Base-by-base conservation (phyloP, 2,113 vertebrate species). In the Cervus canadensis region DNA sequence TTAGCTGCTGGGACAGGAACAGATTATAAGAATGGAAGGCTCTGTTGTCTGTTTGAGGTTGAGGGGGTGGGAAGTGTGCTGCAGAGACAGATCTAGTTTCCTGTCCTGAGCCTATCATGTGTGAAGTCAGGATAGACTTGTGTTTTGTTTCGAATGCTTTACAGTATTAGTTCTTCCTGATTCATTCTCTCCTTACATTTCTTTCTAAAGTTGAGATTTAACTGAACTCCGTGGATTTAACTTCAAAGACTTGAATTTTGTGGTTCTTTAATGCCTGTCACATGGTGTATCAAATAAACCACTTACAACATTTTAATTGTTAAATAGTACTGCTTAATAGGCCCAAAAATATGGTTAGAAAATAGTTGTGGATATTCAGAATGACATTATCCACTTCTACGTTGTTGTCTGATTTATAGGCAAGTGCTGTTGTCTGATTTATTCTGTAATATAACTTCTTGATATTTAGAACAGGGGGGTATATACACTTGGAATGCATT, bases 221-320 rank as follows among this genome's bases (percentile, higher is more conserved):
- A 56, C 45, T 87, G 23, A 95, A 17, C 86, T 92, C 83, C 50
- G 45, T 62, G 74, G 54, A n/a, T 93, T 33, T 76, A 60, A 95
- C 54, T 36, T 95, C 45, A 93, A 52, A 95, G n/a, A 84, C 76
- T 60, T 91, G 71, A 81, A 60, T 91, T 95, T 87, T 87, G 78
- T 87, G 26, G 8, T 91, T 87, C 6, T 76, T 3, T 74, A 90
- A 74, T 23, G 59, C 4, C 78, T 23, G 36, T 81, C 40, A 89
- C 30, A 14, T 89, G 81, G 28, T 90, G 1, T 92, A 40, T 48
- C 45, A 87, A 21, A 60, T 83, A 78, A 82, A 92, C 43, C 25
- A 48, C 16, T 79, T 78, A 13, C 17, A n/a, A 43, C 36, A 86
- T 88, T 89, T 67, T n/a, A 92, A 56, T 59, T 89, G 79, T 59